A percentile compares a stretch with the other conserved stretches of the same genome.
Evolutionary conservation across 2,113 vertebrate species (phyloP).

Genomic region (Hydrolagus affinis): DNA sequence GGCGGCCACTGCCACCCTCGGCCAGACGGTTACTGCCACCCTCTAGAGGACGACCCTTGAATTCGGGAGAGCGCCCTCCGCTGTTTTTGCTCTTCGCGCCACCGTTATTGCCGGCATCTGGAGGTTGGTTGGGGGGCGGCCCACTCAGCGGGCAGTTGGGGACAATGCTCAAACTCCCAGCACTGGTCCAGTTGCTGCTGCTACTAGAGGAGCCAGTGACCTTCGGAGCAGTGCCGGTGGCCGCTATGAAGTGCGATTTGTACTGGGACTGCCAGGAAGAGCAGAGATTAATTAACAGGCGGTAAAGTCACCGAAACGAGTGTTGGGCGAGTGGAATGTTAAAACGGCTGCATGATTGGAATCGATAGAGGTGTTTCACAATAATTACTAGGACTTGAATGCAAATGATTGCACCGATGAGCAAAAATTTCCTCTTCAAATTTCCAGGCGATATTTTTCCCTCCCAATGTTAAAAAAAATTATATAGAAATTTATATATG

Average conservation of each 20-base stretch:
- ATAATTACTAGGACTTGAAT: too few relatives aligned
- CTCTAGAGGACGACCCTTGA: slow-evolving; percentile 42
- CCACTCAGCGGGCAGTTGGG: slow-evolving; percentile 53
- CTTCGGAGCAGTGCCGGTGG: slow-evolving; percentile 80
- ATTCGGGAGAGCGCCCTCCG: slow-evolving; percentile 56
- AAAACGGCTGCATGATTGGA: too few relatives aligned
- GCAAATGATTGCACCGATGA: too few relatives aligned
- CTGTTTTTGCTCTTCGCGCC: slow-evolving; percentile 54
- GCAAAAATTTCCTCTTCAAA: too few relatives aligned
- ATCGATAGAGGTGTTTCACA: too few relatives aligned
- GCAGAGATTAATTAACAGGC: neutral
- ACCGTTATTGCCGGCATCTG: slow-evolving; percentile 33
- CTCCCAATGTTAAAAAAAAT: too few relatives aligned
- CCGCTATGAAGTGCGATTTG: slow-evolving; percentile 94
- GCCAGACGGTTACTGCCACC: slow-evolving; percentile 42
- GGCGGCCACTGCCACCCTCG: slow-evolving; percentile 44
- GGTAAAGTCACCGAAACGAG: too few relatives aligned
- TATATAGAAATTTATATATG: too few relatives aligned
- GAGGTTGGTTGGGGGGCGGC: slow-evolving; percentile 43
- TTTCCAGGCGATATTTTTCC: too few relatives aligned
- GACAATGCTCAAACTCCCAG: slow-evolving; percentile 87
- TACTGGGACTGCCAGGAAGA: slow-evolving; percentile 72
- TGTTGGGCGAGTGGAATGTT: too few relatives aligned
- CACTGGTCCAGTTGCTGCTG: slow-evolving; percentile 89
- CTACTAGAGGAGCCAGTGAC: slow-evolving; percentile 71